Evolutionary conservation across 2,797 vertebrate species (phyloP), one percentile per base, ranked within the genome.

Genomic region (Diplodus puntazzo): DNA sequence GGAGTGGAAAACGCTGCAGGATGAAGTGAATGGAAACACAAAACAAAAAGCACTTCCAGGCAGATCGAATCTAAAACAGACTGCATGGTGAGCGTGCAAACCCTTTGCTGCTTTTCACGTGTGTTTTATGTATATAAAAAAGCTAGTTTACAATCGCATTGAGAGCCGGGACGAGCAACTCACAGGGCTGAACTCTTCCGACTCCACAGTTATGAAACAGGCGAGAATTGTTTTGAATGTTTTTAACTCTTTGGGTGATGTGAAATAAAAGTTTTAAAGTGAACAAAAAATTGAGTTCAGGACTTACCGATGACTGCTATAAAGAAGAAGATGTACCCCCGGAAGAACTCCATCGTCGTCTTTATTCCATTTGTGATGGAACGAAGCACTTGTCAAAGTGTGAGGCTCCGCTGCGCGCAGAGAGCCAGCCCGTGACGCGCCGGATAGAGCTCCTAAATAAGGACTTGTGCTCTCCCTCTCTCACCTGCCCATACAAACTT

Each of bases 221-320:
- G 21, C 8, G 55, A 2, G 52, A n/a, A 12, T 25, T 16, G 16
- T 18, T 34, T 34, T 27, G 9, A 4, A 11, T 42, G 27, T 8
- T 11, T 11, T 49, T 73, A 1, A 12, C 30, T 53, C 45, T 20
- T 6, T 25, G 2, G 8, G 11, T 7, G 14, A 30, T 2, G 17
- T 2, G n/a, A 14, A 52, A 52, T 1, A 21, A 59, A 2, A 46
- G 0, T 5, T n/a, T 46, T 17, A 63, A 69, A 52, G 34, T 34
- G 8, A 34, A 34, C 1, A 34, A 34, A 34, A 34, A 39, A 39
- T 62, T 0, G 45, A 60, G 30, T 21, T 52, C 11, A 13, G 8
- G 67, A 92, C 93, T 92, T 63, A 94, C 93, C 11, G 1, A 89
- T 52, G 53, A 89, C 16, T 1, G 82, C 0, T 2, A 85, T 0